Percentiles rank a stretch among this genome's conserved stretches.
Conservation (phyloP, 2,113 vertebrate genomes). For the Leucopsar rothschildi region DNA sequence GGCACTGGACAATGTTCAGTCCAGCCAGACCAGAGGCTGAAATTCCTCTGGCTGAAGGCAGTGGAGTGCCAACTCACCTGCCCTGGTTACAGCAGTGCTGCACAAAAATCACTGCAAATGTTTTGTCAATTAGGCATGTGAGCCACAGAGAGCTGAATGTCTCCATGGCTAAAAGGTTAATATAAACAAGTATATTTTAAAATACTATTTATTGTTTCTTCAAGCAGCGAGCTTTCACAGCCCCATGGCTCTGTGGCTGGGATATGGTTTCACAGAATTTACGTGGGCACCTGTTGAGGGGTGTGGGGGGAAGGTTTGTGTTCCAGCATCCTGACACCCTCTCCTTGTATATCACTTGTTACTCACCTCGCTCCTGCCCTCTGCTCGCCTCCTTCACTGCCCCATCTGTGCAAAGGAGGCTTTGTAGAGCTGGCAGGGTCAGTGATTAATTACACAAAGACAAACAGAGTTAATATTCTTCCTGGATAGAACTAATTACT, state of each 20-base stretch:
- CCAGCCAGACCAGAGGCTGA: not conserved
- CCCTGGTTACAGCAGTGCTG: not conserved
- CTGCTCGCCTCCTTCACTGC: not conserved
- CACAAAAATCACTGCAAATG: not conserved
- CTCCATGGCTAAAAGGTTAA: not conserved
- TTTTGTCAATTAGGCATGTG: not conserved
- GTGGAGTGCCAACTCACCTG: not conserved
- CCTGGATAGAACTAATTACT: slow-evolving; percentile 78
- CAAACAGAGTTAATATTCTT: slow-evolving; percentile 80
- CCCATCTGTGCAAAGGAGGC: slow-evolving; percentile 53
- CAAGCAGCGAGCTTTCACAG: not conserved
- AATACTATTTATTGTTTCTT: slow-evolving; percentile 39
- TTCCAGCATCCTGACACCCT: slow-evolving; percentile 24
- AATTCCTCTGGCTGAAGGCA: not conserved
- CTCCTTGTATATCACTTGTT: slow-evolving; percentile 32
- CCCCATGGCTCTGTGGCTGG: not conserved
- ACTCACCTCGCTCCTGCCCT: slow-evolving; percentile 20
- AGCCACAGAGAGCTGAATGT: not conserved
- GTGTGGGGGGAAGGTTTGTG: slow-evolving; percentile 7
- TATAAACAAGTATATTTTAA: not conserved
- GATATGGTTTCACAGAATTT: slow-evolving; percentile 51
- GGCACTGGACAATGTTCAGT: not conserved
- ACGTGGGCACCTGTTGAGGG: slow-evolving; percentile 36
- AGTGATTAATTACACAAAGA: slow-evolving; percentile 79
- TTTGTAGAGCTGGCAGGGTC: slow-evolving; percentile 62